These are phyloP conservation scores for Augiades crinisus DNA, from an alignment of 2,888 invertebrate species.

Conservation along the genomic window DNA sequence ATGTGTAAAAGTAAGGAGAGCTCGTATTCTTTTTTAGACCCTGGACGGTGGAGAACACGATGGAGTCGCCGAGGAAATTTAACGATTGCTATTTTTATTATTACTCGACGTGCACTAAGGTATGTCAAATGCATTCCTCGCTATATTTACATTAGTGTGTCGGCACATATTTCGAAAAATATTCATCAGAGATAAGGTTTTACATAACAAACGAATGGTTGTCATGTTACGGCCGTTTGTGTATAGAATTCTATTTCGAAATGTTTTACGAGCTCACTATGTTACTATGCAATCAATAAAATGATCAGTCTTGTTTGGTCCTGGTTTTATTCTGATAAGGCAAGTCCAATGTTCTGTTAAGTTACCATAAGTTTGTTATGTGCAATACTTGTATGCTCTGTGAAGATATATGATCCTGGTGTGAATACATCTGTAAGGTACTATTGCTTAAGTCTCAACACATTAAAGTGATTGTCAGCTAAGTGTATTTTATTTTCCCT, in stretches of 20 bases:
- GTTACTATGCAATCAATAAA: not conserved
- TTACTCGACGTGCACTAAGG: slow-evolving; percentile 93
- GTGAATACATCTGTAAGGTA: no score
- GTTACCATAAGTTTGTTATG: no score
- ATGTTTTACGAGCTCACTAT: not conserved
- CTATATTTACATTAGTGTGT: not conserved
- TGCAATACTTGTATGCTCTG: no score
- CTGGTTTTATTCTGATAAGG: not conserved
- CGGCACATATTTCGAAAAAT: not conserved
- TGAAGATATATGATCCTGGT: no score
- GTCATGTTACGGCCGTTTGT: slow-evolving; percentile 10
- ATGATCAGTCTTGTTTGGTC: not conserved
- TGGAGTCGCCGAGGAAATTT: slow-evolving; percentile 88
- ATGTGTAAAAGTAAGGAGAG: slow-evolving; percentile 18
- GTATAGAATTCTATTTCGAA: not conserved
- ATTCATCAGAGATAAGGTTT: slow-evolving; percentile 5
- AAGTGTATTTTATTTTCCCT: no score
- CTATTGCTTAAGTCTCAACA: no score
- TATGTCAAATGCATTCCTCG: slow-evolving; percentile 52
- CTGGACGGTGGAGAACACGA: slow-evolving; percentile 65
- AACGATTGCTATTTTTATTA: slow-evolving; percentile 95
- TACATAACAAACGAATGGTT: slow-evolving; percentile 20
- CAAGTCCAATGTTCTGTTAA: not conserved
- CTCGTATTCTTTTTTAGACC: slow-evolving; percentile 55
- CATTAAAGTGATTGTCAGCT: no score